Conservation (phyloP, 2,113 vertebrate genomes). For the Papio anubis region DNA sequence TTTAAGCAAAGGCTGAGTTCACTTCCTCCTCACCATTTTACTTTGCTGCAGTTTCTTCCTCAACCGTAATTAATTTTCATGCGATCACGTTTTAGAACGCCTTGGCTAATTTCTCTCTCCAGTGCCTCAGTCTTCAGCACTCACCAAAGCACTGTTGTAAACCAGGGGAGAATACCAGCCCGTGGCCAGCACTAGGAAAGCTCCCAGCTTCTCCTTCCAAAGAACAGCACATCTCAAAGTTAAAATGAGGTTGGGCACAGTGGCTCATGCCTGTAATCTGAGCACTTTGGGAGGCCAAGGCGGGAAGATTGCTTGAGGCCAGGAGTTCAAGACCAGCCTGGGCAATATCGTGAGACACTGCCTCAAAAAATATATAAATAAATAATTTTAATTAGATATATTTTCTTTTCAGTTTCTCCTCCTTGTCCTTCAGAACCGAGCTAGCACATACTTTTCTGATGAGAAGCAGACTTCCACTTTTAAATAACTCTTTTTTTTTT, state of each 20-base stretch:
- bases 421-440: not conserved
- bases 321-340: not conserved
- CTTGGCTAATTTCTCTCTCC: not conserved
- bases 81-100: not conserved
- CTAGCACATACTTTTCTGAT: not conserved
- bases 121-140: not conserved
- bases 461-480: not conserved
- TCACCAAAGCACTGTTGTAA: accelerated
- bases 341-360: not conserved
- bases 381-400: not conserved
- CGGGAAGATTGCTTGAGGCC: no score
- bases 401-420: not conserved
- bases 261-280: no score
- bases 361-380: no score
- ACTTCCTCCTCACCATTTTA: not conserved
- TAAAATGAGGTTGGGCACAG: no score
- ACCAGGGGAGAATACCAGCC: accelerated
- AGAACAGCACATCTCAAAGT: not conserved
- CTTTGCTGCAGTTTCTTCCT: not conserved
- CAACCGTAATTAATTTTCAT: not conserved
- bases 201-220: no score
- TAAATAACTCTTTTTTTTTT: not conserved
- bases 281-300: no score
- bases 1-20: not conserved
- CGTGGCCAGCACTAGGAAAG: accelerated